Evolutionary conservation across 2,888 invertebrate species (phyloP).

Genomic region (Lepidochrysops patricia): DNA sequence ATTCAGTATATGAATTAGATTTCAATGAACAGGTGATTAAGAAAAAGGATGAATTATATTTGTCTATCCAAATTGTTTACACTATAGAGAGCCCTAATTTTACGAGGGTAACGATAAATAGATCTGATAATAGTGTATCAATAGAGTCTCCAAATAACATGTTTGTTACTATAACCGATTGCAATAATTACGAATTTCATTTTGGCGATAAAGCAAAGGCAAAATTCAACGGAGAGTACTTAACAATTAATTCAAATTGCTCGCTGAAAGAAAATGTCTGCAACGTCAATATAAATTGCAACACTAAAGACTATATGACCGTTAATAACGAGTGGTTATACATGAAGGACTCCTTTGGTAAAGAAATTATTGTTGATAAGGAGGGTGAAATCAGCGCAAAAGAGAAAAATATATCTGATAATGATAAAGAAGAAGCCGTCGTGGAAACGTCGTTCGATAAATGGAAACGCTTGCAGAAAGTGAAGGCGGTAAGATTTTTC

Average conservation of each 20-base stretch:
- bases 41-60: constrained; percentile 45
- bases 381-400: constrained; percentile 45
- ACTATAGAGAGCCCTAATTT: constrained; percentile 69
- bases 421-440: constrained; percentile 25
- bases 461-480: constrained; percentile 45
- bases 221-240: constrained; percentile 44
- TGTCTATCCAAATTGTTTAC: constrained; percentile 46
- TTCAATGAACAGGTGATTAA: constrained; percentile 32
- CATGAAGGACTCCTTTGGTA: constrained; percentile 54
- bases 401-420: constrained; percentile 24
- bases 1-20: constrained; percentile 51
- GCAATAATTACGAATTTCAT: constrained; percentile 44
- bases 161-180: constrained; percentile 34
- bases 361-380: constrained; percentile 44
- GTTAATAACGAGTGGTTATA: constrained; percentile 44
- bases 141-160: constrained; percentile 53
- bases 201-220: constrained; percentile 47
- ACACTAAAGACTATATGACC: constrained; percentile 29
- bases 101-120: constrained; percentile 63
- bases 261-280: constrained; percentile 46
- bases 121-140: constrained; percentile 39
- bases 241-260: constrained; percentile 46
- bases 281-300: constrained; percentile 40
- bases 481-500: constrained; percentile 49
- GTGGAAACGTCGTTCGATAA: constrained; percentile 21